These are phyloP conservation scores for Alces alces DNA, from an alignment of 2,113 vertebrate species.

Conservation along the genomic window DNA sequence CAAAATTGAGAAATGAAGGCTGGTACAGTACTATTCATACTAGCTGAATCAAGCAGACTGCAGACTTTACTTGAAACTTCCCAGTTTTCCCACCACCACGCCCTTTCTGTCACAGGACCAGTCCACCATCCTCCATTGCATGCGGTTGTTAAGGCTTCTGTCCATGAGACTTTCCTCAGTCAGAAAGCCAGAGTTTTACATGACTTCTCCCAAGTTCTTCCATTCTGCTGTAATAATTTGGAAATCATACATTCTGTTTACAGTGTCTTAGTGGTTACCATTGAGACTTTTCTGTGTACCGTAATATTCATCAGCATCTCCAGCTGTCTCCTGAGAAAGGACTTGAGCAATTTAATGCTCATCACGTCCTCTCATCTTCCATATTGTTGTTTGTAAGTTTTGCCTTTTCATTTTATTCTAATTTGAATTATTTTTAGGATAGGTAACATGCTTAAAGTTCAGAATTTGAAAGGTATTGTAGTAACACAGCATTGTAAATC, in stretches of 20 bases:
- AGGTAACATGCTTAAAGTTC: neutral
- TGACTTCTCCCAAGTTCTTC: neutral
- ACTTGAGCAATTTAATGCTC: neutral
- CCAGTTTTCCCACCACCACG: neutral
- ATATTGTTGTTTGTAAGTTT: neutral
- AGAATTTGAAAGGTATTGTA: neutral
- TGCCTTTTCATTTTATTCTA: neutral
- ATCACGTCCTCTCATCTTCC: neutral
- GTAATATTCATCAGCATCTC: neutral
- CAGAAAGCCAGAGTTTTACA: neutral
- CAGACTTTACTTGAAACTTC: neutral
- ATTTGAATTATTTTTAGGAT: neutral
- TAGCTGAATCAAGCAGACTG: neutral
- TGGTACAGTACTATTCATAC: neutral
- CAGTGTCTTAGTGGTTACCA: neutral
- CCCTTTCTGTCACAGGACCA: neutral
- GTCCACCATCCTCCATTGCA: rapidly evolving
- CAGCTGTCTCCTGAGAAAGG: neutral
- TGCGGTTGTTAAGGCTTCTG: neutral
- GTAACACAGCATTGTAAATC: neutral
- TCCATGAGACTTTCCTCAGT: neutral
- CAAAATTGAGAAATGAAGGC: neutral
- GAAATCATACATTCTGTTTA: neutral
- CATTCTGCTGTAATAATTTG: neutral
- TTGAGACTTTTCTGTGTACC: neutral